A percentile compares a stretch with the other conserved stretches of the same genome.
phyloP scores from a whole-genome alignment of 2,113 vertebrate species.

The Channa maculata region DNA sequence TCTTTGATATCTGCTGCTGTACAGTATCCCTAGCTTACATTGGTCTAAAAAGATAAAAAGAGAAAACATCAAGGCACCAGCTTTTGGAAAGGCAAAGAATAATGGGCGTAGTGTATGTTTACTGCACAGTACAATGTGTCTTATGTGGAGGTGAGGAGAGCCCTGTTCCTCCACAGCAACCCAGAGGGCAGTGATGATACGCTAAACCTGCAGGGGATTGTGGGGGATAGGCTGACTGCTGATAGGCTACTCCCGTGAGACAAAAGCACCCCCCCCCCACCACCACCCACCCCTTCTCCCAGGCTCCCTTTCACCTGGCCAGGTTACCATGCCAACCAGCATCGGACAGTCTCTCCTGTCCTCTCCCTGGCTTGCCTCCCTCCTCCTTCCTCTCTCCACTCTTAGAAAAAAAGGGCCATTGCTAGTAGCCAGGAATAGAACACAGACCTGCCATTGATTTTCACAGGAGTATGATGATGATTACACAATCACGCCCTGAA shows the following conservation, averaged over 20 bases:
- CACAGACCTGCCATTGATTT: constrained; percentile 81
- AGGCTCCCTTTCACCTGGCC: constrained; percentile 85
- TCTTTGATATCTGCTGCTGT: neutral
- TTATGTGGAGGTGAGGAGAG: constrained; percentile 71
- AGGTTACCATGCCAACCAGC: constrained; percentile 86
- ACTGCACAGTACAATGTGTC: constrained; percentile 43
- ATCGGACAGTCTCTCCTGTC: constrained; percentile 73
- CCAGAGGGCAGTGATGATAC: constrained; percentile 81
- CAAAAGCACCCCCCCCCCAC: constrained; percentile 60
- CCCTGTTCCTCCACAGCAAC: constrained; percentile 76
- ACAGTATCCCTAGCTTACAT: neutral
- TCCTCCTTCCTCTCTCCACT: constrained; percentile 33
- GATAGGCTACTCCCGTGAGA: constrained; percentile 79
- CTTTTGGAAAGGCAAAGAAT: neutral
- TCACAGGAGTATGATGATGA: constrained; percentile 69
- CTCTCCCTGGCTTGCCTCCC: constrained; percentile 12
- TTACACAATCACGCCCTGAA: constrained; percentile 67
- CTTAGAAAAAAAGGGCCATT: constrained; percentile 75
- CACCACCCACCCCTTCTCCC: constrained; percentile 52
- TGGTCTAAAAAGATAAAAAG: neutral
- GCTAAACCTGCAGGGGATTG: constrained; percentile 76
- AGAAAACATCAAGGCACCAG: constrained; percentile 9
- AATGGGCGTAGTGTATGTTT: constrained; percentile 32
- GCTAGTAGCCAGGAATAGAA: constrained; percentile 82
- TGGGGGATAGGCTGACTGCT: constrained; percentile 76